Evolutionary conservation across 2,113 vertebrate genomes (phyloP).

Genomic region (Aspidoscelis tigris): DNA sequence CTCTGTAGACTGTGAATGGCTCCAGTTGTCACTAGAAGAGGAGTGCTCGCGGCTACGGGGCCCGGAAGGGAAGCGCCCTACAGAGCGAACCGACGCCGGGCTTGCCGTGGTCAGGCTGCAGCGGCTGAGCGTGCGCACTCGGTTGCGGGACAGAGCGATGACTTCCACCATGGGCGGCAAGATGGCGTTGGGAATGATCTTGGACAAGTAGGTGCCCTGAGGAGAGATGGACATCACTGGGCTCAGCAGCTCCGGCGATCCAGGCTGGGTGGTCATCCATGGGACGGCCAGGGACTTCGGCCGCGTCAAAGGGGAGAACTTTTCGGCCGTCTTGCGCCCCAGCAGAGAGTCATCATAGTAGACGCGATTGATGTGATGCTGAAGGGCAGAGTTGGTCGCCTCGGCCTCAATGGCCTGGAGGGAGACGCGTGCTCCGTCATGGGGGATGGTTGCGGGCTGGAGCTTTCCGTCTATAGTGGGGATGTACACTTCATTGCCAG

Average conservation of each 20-base stretch:
- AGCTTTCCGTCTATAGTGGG: constrained; percentile 85
- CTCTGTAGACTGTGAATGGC: constrained; percentile 90
- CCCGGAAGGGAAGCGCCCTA: constrained; percentile 70
- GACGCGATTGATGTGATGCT: constrained; percentile 80
- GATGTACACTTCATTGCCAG: constrained; percentile 74
- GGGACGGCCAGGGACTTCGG: constrained; percentile 93
- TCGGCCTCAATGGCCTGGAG: constrained; percentile 74
- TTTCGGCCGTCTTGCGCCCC: constrained; percentile 73
- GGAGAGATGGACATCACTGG: constrained; percentile 96
- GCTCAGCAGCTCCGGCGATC: constrained; percentile 82
- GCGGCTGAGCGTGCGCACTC: constrained; percentile 85
- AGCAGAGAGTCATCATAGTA: constrained; percentile 82
- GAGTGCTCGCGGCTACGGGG: constrained; percentile 73
- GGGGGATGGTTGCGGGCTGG: constrained; percentile 1
- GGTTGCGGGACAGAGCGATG: constrained; percentile 85
- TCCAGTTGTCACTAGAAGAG: constrained; percentile 85
- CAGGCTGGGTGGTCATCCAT: constrained; percentile 81
- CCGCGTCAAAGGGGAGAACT: constrained; percentile 73
- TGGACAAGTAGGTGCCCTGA: constrained; percentile 93
- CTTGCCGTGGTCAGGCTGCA: constrained; percentile 86
- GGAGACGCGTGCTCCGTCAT: constrained; percentile 77
- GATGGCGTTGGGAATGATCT: constrained; percentile 95
- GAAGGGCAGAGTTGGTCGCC: constrained; percentile 70
- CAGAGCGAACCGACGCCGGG: constrained; percentile 83
- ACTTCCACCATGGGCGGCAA: constrained; percentile 91